Conservation (phyloP, 2,113 vertebrate species). For the Archocentrus centrarchus region DNA sequence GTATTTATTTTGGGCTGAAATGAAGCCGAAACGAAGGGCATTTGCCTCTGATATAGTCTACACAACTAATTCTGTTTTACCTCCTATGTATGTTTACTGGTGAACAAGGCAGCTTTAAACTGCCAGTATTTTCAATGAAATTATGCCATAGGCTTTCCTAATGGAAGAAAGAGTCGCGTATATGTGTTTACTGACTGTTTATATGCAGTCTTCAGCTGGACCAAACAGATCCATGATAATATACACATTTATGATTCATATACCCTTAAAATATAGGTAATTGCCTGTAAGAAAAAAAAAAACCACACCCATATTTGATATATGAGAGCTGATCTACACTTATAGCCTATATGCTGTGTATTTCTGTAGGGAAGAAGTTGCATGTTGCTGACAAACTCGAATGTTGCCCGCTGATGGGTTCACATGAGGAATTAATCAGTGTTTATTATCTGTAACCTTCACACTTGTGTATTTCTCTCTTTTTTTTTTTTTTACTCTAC, state of each 20-base stretch:
- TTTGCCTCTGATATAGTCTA: background rate
- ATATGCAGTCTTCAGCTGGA: slow-evolving; percentile 37
- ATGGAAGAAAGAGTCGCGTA: background rate
- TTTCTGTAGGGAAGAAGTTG: slow-evolving; percentile 45
- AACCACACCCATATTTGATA: slow-evolving; percentile 17
- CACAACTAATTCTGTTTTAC: slow-evolving; percentile 9
- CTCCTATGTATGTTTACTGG: background rate
- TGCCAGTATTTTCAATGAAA: slow-evolving; percentile 1
- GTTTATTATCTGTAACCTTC: slow-evolving; percentile 57
- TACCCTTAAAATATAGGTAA: background rate
- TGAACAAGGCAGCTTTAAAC: slow-evolving; percentile 18
- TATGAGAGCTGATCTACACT: slow-evolving; percentile 19
- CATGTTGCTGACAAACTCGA: slow-evolving; percentile 79
- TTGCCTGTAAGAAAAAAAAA: background rate
- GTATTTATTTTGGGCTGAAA: background rate
- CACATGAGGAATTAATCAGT: slow-evolving; percentile 57
- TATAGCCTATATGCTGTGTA: slow-evolving; percentile 13
- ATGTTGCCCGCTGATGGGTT: slow-evolving; percentile 72
- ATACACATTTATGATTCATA: slow-evolving; percentile 26
- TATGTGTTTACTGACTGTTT: slow-evolving; percentile 67
- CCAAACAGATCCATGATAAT: slow-evolving; percentile 33
- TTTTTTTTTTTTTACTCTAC: slow-evolving; percentile 52
- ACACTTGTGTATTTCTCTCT: slow-evolving; percentile 61
- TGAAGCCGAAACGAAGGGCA: slow-evolving; percentile 15
- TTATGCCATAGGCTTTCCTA: background rate